Evolutionary conservation across 37 sponge, comb jelly and placozoan species (phyloP).

Genomic region (Crambe crambe): DNA sequence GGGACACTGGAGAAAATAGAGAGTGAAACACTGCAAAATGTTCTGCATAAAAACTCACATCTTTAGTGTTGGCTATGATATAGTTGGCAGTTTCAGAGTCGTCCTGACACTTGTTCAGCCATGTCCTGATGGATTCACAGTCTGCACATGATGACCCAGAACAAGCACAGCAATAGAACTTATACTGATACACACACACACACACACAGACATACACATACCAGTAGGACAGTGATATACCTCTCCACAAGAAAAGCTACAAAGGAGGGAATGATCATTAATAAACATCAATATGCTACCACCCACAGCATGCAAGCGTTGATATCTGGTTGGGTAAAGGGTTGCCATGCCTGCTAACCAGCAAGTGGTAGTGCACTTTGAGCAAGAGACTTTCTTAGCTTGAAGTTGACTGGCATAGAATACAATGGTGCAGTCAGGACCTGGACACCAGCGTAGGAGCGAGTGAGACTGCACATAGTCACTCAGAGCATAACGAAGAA

Average conservation of each 20-base stretch:
- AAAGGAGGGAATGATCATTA: no score
- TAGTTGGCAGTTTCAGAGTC: constrained; percentile 91
- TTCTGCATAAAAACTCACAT: constrained; percentile 59
- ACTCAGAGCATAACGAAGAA: constrained; percentile 20
- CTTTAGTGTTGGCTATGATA: constrained; percentile 88
- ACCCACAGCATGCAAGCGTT: no score
- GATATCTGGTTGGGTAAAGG: no score
- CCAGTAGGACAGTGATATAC: constrained; percentile 77
- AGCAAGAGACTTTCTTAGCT: constrained; percentile 68
- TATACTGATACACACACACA: not conserved
- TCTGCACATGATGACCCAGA: constrained; percentile 9
- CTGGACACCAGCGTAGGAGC: constrained; percentile 85
- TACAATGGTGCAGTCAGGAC: constrained; percentile 72
- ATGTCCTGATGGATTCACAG: constrained; percentile 63
- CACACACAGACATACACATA: constrained; percentile 7
- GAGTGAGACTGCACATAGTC: constrained; percentile 62
- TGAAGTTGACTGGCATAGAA: constrained; percentile 51
- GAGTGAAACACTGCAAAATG: not conserved
- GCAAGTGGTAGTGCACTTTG: constrained; percentile 47
- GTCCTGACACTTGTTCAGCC: constrained; percentile 80
- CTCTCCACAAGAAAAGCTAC: constrained; percentile 81
- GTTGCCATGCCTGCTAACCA: no score
- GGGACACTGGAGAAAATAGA: constrained; percentile 68
- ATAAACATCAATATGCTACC: not conserved
- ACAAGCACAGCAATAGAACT: no score